phyloP scores from a whole-genome alignment of 1,140 invertebrate genomes.

The Plectrocnemia conspersa region DNA sequence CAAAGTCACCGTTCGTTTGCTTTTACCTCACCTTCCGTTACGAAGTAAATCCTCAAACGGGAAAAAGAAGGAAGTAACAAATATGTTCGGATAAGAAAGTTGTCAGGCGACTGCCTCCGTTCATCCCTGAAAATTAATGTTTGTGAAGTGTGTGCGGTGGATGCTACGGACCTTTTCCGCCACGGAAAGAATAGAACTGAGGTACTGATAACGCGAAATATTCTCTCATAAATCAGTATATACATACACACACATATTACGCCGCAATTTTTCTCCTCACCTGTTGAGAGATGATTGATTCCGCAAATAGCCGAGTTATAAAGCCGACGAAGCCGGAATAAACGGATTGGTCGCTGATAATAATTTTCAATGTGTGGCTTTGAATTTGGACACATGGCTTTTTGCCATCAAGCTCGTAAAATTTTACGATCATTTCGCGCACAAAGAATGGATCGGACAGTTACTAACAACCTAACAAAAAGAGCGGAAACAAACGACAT shows the following conservation, averaged over 20 bases:
- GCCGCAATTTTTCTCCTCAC: no score
- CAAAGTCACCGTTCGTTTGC: slow-evolving; percentile 1
- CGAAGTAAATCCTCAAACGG: slow-evolving; percentile 29
- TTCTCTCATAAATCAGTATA: no score
- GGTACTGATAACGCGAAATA: no score
- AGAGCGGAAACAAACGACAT: slow-evolving; percentile 28
- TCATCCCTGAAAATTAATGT: slow-evolving; percentile 47
- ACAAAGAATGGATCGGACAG: background rate
- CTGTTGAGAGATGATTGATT: no score
- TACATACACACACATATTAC: no score
- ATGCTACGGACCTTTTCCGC: slow-evolving; percentile 5
- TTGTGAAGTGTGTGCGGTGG: slow-evolving; percentile 21
- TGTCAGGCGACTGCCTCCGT: slow-evolving; percentile 43
- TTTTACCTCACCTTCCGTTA: slow-evolving; percentile 8
- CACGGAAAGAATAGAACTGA: background rate
- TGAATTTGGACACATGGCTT: slow-evolving; percentile 24
- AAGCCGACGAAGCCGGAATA: slow-evolving; percentile 1
- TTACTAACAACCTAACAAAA: background rate
- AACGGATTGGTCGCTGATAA: slow-evolving; percentile 29
- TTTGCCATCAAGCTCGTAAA: slow-evolving; percentile 30
- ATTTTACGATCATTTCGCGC: slow-evolving; percentile 27
- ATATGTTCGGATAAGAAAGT: slow-evolving; percentile 46
- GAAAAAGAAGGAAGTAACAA: slow-evolving; percentile 42
- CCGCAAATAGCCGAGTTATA: no score
- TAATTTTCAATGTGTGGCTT: slow-evolving; percentile 33